These are phyloP conservation scores for Sander lucioperca DNA, from an alignment of 2,113 vertebrate species.

Conservation along the genomic window DNA sequence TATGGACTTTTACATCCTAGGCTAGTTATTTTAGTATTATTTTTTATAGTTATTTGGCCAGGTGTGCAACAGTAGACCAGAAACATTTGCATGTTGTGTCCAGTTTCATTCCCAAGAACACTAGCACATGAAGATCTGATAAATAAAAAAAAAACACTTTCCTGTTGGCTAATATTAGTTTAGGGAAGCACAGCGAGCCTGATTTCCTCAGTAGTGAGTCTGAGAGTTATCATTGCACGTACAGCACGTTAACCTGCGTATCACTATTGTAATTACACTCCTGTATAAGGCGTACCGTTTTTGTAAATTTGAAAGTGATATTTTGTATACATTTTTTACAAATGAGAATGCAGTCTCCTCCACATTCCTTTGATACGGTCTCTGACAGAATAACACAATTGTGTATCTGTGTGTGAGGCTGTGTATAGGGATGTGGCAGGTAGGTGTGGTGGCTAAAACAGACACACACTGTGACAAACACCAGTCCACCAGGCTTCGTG, in stretches of 20 bases:
- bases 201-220: slow-evolving; percentile 14
- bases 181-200: slow-evolving; percentile 13
- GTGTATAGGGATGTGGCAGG: slow-evolving; percentile 58
- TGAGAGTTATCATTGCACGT: slow-evolving; percentile 29
- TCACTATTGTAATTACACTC: slow-evolving; percentile 3
- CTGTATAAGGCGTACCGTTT: background rate
- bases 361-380: slow-evolving; percentile 32
- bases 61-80: background rate
- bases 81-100: background rate
- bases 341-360: slow-evolving; percentile 13
- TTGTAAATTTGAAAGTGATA: slow-evolving; percentile 13
- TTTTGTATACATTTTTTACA: background rate
- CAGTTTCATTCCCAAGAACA: background rate
- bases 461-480: slow-evolving; percentile 45
- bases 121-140: background rate
- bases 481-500: slow-evolving; percentile 17
- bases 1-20: background rate
- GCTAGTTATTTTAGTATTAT: too few species aligned
- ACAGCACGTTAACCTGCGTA: background rate
- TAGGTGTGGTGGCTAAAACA: slow-evolving; percentile 74
- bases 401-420: slow-evolving; percentile 14
- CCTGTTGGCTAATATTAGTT: slow-evolving; percentile 39
- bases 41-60: background rate
- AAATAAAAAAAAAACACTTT: background rate
- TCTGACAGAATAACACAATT: background rate